Percentiles rank a stretch among this genome's conserved stretches.
These are phyloP conservation scores for Desmodus rotundus DNA, from an alignment of 2,113 vertebrate genomes.

Conservation along the genomic window DNA sequence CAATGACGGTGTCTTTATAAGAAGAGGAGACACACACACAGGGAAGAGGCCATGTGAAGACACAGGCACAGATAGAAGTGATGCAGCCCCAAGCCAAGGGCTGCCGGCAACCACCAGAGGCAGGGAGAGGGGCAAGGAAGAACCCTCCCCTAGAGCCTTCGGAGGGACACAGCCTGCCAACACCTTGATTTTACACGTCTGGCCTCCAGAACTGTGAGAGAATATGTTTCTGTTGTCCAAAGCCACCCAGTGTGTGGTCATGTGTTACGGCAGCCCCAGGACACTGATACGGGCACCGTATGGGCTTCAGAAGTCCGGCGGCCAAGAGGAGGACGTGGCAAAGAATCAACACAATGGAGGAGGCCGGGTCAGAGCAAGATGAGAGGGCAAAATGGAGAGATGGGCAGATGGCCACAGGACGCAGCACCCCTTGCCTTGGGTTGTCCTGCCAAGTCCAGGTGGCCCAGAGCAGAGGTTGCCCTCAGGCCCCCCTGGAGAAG, in stretches of 20 bases:
- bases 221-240: neutral
- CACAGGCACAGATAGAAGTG: neutral
- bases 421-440: neutral
- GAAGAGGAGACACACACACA: neutral
- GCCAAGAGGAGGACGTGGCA: rapidly evolving
- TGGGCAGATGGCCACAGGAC: neutral
- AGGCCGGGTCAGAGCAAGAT: neutral
- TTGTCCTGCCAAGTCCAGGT: too few species aligned
- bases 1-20: neutral
- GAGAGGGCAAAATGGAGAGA: neutral
- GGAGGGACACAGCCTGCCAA: neutral
- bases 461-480: neutral
- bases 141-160: neutral
- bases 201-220: neutral
- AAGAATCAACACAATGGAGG: neutral
- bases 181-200: neutral
- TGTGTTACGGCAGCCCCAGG: neutral
- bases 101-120: neutral
- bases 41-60: neutral
- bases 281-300: neutral
- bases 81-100: neutral
- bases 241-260: neutral
- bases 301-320: neutral
- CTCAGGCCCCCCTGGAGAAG: neutral
- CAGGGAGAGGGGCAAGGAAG: neutral